phyloP scores from a whole-genome alignment of 2,888 invertebrate genomes.

The Endomychus coccineus region DNA sequence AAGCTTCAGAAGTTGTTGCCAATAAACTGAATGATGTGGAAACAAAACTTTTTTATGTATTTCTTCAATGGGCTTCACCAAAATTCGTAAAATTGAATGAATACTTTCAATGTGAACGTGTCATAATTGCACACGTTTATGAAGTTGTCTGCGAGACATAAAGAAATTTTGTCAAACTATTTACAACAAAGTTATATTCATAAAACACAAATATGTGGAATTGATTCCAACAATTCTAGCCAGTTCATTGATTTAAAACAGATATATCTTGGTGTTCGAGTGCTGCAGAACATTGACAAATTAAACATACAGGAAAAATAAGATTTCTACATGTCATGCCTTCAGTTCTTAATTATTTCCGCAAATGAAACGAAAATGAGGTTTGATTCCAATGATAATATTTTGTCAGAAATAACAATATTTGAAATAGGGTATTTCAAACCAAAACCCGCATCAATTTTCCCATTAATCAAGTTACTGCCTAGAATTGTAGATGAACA shows the following conservation, averaged over 20 bases:
- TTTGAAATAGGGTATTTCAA: too few relatives aligned
- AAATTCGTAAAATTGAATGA: constrained; percentile 4
- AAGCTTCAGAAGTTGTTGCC: constrained; percentile 7
- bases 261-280: constrained; percentile 1
- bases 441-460: too few relatives aligned
- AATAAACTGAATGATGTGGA: constrained; percentile 2
- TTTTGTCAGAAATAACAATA: too few relatives aligned
- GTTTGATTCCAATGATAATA: too few relatives aligned
- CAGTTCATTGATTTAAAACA: constrained; percentile 1
- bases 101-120: constrained; percentile 3
- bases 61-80: constrained; percentile 3
- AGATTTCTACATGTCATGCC: too few relatives aligned
- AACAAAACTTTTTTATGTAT: constrained; percentile 6
- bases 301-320: too few relatives aligned
- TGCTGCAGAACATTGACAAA: background rate
- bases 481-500: too few relatives aligned
- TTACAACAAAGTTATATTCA: constrained; percentile 3
- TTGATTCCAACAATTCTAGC: background rate
- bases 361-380: too few relatives aligned
- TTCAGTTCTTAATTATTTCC: too few relatives aligned
- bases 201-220: constrained; percentile 1
- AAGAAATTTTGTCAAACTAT: constrained; percentile 4
- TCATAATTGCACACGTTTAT: constrained; percentile 3
- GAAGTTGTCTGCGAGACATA: constrained; percentile 1
- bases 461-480: too few relatives aligned